Evolutionary conservation across 2,113 vertebrate species (phyloP).

Genomic region (Cariama cristata): DNA sequence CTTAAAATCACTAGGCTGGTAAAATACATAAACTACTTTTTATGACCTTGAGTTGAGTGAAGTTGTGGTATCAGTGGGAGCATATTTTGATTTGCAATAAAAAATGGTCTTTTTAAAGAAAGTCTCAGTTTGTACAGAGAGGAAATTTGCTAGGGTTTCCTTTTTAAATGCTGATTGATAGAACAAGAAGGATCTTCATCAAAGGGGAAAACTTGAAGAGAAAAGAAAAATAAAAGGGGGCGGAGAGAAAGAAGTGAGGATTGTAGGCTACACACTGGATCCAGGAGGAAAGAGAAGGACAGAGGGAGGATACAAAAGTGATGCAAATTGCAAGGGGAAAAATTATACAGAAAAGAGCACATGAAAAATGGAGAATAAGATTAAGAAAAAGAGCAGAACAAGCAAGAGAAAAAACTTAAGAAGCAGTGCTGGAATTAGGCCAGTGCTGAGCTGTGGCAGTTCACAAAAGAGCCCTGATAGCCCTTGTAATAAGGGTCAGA

Average conservation of each 20-base stretch:
- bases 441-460: neutral
- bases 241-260: neutral
- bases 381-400: neutral
- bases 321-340: neutral
- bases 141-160: neutral
- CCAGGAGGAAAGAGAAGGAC: neutral
- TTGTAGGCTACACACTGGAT: neutral
- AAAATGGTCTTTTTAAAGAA: neutral
- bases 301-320: neutral
- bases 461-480: neutral
- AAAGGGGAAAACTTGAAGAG: neutral
- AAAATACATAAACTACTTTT: conserved; percentile 22
- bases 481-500: neutral
- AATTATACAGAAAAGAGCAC: neutral
- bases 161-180: neutral
- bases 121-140: neutral
- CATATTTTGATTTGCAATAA: neutral
- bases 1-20: conserved; percentile 2
- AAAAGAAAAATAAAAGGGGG: neutral
- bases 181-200: neutral
- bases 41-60: neutral
- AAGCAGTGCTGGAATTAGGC: neutral
- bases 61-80: neutral
- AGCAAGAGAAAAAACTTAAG: neutral
- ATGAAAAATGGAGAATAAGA: neutral